Percentiles rank a stretch among this genome's conserved stretches.
phyloP scores from a whole-genome alignment of 2,888 invertebrate species.

The Boloria selene region DNA sequence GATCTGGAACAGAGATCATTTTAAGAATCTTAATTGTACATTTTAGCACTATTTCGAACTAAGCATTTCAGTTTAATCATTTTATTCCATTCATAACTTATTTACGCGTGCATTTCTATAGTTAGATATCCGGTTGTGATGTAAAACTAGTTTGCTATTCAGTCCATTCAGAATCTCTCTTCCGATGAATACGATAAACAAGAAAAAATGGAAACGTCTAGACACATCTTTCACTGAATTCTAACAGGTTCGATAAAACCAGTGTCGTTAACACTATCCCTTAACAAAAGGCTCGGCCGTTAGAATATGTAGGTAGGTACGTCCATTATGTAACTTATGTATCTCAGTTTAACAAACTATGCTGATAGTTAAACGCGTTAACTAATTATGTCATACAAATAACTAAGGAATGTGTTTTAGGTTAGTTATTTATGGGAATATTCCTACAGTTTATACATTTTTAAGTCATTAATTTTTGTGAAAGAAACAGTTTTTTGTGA shows the following conservation, averaged over 20 bases:
- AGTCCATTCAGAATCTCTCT: constrained; percentile 36
- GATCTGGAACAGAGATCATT: constrained; percentile 18
- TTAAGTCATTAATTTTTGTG: neutral
- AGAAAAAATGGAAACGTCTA: constrained; percentile 30
- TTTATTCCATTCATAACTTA: neutral
- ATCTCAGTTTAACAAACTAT: constrained; percentile 52
- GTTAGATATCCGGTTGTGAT: constrained; percentile 17
- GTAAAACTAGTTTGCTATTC: constrained; percentile 31
- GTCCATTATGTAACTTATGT: constrained; percentile 41
- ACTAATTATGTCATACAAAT: constrained; percentile 34
- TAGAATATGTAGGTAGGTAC: too few species aligned
- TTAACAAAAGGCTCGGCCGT: constrained; percentile 44
- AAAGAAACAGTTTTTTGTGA: neutral
- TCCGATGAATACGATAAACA: constrained; percentile 28
- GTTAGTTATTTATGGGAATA: constrained; percentile 8
- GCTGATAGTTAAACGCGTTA: constrained; percentile 56
- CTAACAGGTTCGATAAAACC: neutral
- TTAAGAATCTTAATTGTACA: constrained; percentile 18
- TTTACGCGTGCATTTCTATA: constrained; percentile 4
- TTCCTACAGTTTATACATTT: neutral
- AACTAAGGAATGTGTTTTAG: constrained; percentile 1
- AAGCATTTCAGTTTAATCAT: neutral
- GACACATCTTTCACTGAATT: constrained; percentile 28
- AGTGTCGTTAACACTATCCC: constrained; percentile 32
- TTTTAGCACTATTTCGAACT: constrained; percentile 8